Base-by-base conservation (phyloP, 2,888 invertebrate species). In the Saturnia pavonia region DNA sequence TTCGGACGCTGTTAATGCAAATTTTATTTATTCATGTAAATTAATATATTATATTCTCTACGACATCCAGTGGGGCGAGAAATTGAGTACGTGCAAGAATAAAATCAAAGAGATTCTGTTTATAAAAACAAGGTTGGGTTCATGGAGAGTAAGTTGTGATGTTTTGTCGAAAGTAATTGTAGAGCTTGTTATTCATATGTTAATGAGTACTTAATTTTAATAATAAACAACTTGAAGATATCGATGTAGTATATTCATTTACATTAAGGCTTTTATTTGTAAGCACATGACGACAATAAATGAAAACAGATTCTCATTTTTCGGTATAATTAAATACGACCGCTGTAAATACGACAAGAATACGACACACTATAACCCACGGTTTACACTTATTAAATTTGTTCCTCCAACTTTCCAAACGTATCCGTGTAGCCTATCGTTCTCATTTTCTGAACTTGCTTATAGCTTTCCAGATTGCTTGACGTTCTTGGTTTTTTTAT, bases 21-120 rank as follows among this genome's bases (percentile, higher is more conserved):
- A 94, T 94, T 93, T 91, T 92, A 93, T 94, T 93, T 93, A 93
- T 92, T 92, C 92, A 94, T 94, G 94, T 92, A 94, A 93, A 93
- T 94, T 93, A 94, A 92, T 92, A 93, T 94, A 34, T n/a, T 34
- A 91, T 92, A 91, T 92, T 91, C 91, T 86, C 84, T 84, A 83
- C 87, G 90, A 90, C 88, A 85, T 79, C 85, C 91, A 89, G 89
- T 92, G 92, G 88, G 86, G 88, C 91, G 90, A 87, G 89, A 93
- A 93, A 94, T 94, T 92, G 93, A 91, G 92, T 91, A 93, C 92
- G 92, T 92, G 92, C 91, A 92, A 92, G 92, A 94, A 92, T 92
- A 94, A 92, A 91, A 89, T 83, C 79, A 80, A 80, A 76, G 78
- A 79, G 74, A 75, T 80, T 78, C 80, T 78, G 85, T 87, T 91